phyloP scores from a whole-genome alignment of 2,113 vertebrate species.

The Petrocephalus zakoni region DNA sequence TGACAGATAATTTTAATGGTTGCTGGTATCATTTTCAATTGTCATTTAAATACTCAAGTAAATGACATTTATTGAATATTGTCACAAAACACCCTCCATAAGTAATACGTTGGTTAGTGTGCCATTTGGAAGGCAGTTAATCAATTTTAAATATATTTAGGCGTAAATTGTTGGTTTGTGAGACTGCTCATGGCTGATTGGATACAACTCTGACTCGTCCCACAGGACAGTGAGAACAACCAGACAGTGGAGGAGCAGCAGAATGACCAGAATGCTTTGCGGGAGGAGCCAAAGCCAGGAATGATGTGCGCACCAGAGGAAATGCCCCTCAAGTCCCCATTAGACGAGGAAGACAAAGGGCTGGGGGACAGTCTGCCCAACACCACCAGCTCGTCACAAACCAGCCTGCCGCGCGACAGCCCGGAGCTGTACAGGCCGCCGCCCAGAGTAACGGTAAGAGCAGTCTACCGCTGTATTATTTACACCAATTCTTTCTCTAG shows the following conservation, averaged over 20 bases:
- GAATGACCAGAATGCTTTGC: slow-evolving; percentile 55
- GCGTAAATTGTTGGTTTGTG: neutral
- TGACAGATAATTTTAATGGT: neutral
- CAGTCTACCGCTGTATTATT: neutral
- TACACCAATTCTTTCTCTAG: neutral
- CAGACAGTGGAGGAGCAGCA: slow-evolving; percentile 54
- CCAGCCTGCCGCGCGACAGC: slow-evolving; percentile 58
- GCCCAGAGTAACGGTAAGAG: slow-evolving; percentile 22
- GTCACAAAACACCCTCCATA: neutral
- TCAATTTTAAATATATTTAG: neutral
- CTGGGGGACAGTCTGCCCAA: slow-evolving; percentile 69
- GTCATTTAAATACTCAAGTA: neutral
- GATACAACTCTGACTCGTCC: neutral
- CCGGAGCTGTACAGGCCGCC: slow-evolving; percentile 40
- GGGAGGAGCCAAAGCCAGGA: slow-evolving; percentile 54
- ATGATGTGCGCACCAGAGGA: slow-evolving; percentile 61
- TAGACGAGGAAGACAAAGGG: slow-evolving; percentile 67
- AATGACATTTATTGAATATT: neutral
- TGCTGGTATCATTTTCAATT: neutral
- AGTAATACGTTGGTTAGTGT: neutral
- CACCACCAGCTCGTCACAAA: slow-evolving; percentile 69
- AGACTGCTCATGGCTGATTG: neutral
- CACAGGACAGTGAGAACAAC: neutral
- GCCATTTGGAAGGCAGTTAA: neutral
- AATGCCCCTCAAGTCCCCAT: slow-evolving; percentile 55